A percentile compares a stretch with the other conserved stretches of the same genome.
Evolutionary conservation across 2,888 invertebrate species (phyloP).

Genomic region (Caenorhabditis japonica): DNA sequence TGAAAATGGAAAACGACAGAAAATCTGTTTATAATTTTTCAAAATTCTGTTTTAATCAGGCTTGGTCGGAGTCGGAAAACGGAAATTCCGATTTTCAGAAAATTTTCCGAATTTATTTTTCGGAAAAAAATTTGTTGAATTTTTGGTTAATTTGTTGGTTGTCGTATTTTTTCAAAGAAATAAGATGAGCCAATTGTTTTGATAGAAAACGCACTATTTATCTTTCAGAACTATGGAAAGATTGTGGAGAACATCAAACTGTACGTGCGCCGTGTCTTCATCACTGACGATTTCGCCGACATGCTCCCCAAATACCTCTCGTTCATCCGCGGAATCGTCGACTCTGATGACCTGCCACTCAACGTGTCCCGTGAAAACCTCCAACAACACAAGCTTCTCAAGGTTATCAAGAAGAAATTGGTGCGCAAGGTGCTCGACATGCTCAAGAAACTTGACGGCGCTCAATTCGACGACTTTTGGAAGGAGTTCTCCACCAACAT

Average conservation of each 20-base stretch:
- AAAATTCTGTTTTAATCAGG: too few relatives aligned
- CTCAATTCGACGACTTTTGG: constrained; percentile 94
- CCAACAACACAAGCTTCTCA: constrained; percentile 97
- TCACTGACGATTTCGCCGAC: constrained; percentile 98
- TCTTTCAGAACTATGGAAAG: constrained; percentile 65
- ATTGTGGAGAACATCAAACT: constrained; percentile 80
- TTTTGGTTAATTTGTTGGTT: too few relatives aligned
- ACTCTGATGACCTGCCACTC: constrained; percentile 96
- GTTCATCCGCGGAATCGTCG: constrained; percentile 96
- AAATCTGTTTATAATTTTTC: too few relatives aligned
- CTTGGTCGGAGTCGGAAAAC: too few relatives aligned
- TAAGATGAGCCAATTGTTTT: too few relatives aligned
- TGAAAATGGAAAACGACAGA: too few relatives aligned
- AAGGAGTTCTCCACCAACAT: constrained; percentile 98
- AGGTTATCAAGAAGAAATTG: constrained; percentile 98
- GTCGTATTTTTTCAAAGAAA: too few relatives aligned
- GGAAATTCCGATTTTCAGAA: too few relatives aligned
- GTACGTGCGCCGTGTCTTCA: constrained; percentile 97
- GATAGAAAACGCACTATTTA: too few relatives aligned
- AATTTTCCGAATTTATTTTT: too few relatives aligned
- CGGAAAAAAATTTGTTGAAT: too few relatives aligned
- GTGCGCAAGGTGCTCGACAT: constrained; percentile 86
- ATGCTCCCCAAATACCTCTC: constrained; percentile 98
- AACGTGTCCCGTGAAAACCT: constrained; percentile 98
- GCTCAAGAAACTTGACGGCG: constrained; percentile 94